phyloP scores from a whole-genome alignment of 1,140 invertebrate species.

The Triops longicaudatus region DNA sequence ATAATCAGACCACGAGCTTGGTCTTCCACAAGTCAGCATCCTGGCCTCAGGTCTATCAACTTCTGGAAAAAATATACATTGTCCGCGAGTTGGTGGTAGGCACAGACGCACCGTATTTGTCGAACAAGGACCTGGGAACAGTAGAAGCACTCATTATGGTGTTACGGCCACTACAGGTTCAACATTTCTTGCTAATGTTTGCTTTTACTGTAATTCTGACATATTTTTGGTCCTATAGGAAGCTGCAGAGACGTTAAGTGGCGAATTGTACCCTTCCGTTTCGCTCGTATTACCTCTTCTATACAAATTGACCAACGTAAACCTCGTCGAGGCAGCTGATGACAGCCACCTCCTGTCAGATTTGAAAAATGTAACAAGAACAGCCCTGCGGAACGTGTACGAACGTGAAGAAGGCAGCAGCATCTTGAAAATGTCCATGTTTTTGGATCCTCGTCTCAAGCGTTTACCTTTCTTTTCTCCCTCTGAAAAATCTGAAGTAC shows the following conservation, averaged over 20 bases:
- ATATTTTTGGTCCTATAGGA: slow-evolving; percentile 20
- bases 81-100: not conserved
- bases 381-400: slow-evolving; percentile 24
- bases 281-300: slow-evolving; percentile 26
- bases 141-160: not conserved
- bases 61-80: slow-evolving; percentile 1
- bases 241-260: slow-evolving; percentile 28
- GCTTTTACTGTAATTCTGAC: not conserved
- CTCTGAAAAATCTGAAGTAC: slow-evolving; percentile 25
- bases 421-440: slow-evolving; percentile 28
- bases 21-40: not conserved
- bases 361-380: slow-evolving; percentile 24
- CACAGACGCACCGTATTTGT: not conserved
- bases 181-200: not conserved
- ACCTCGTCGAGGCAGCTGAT: slow-evolving; percentile 21
- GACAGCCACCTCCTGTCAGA: slow-evolving; percentile 23
- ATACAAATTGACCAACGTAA: slow-evolving; percentile 28
- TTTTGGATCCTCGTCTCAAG: slow-evolving; percentile 28
- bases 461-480: slow-evolving; percentile 27
- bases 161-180: not conserved
- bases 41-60: not conserved
- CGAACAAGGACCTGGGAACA: not conserved
- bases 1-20: not conserved
- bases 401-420: slow-evolving; percentile 25
- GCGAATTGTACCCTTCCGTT: slow-evolving; percentile 26